Evolutionary conservation across 2,797 vertebrate species (phyloP).

Genomic region (Benthosema pterotum): DNA sequence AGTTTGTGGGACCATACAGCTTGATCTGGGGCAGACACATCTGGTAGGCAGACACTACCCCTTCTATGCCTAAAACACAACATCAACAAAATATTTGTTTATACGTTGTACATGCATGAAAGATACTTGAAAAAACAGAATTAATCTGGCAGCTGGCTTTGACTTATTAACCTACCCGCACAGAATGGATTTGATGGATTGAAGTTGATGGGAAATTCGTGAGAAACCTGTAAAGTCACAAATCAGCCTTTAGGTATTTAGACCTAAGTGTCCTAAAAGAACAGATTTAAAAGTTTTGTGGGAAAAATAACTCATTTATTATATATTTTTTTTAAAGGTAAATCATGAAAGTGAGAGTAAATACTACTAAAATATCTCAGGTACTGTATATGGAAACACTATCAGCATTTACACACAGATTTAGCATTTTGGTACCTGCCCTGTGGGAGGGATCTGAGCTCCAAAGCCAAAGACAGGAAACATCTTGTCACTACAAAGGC

Average conservation of each 20-base stretch:
- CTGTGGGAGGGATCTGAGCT: constrained; percentile 91
- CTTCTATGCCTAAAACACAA: constrained; percentile 85
- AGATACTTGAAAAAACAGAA: not conserved
- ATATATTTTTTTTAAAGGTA: not conserved
- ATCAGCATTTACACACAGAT: not conserved
- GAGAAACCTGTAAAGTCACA: constrained; percentile 85
- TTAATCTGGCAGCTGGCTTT: constrained; percentile 1
- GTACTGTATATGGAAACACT: not conserved
- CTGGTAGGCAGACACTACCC: constrained; percentile 89
- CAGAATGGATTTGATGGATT: constrained; percentile 90
- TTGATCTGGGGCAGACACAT: constrained; percentile 91
- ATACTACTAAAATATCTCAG: not conserved
- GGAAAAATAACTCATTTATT: not conserved
- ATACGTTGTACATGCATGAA: too few species aligned
- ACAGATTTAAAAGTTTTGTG: too few species aligned
- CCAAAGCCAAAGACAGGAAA: constrained; percentile 98
- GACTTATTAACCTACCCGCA: constrained; percentile 77
- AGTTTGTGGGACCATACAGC: constrained; percentile 97
- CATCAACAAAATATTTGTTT: not conserved
- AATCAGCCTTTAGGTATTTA: constrained; percentile 3
- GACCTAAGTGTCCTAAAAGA: too few species aligned
- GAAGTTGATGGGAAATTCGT: constrained; percentile 96
- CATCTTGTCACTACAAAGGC: constrained; percentile 90
- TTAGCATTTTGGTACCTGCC: constrained; percentile 83
- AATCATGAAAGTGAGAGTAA: too few species aligned